Conservation (phyloP, 2,888 invertebrate genomes). For the Acanthococcus lagerstroemiae region DNA sequence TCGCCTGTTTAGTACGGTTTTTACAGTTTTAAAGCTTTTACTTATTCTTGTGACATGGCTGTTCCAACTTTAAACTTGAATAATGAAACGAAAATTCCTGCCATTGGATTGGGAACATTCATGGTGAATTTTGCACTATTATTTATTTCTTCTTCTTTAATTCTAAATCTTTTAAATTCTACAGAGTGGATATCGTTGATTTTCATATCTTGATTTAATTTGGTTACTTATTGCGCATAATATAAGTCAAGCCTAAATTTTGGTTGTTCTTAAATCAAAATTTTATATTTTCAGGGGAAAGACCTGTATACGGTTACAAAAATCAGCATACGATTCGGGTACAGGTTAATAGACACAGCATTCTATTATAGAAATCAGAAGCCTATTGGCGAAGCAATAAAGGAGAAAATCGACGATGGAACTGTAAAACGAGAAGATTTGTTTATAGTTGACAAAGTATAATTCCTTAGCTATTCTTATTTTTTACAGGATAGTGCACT, state of each 20-base stretch:
- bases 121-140: background rate
- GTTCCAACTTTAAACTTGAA: slow-evolving; percentile 7
- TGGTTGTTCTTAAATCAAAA: background rate
- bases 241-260: background rate
- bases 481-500: background rate
- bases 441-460: slow-evolving; percentile 56
- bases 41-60: too few relatives aligned
- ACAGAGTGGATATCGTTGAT: background rate
- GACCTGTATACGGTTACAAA: slow-evolving; percentile 9
- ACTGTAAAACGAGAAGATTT: slow-evolving; percentile 58
- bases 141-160: background rate
- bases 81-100: slow-evolving; percentile 12
- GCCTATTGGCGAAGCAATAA: slow-evolving; percentile 56
- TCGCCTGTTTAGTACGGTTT: too few relatives aligned
- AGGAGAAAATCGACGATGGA: slow-evolving; percentile 54
- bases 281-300: slow-evolving; percentile 3
- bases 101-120: slow-evolving; percentile 12
- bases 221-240: too few relatives aligned
- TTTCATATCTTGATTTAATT: background rate
- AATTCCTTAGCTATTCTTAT: too few relatives aligned
- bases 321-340: slow-evolving; percentile 61
- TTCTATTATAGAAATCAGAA: slow-evolving; percentile 60
- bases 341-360: slow-evolving; percentile 65
- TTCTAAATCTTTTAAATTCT: background rate
- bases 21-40: too few relatives aligned